Conservation (phyloP, 30 jellyfish, hydroid and myxozoan genomes). For the Hydractinia echinata region DNA sequence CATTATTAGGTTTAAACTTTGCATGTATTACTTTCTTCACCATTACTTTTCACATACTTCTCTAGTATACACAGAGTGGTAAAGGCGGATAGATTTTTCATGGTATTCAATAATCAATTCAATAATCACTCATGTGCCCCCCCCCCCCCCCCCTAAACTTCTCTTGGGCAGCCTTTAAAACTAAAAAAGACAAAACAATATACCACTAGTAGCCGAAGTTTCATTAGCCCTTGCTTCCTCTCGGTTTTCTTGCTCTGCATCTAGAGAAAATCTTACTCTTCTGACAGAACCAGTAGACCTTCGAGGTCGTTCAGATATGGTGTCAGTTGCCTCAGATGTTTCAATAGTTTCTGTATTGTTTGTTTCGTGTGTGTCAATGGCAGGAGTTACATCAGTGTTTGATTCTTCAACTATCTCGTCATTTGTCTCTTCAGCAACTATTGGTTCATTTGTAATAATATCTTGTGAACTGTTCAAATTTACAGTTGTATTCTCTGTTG, state of each 20-base stretch:
- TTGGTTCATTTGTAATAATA: constrained; percentile 10
- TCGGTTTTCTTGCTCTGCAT: not conserved
- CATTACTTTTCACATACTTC: too few species aligned
- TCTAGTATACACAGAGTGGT: too few species aligned
- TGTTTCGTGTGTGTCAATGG: too few species aligned
- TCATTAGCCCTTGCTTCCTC: not conserved
- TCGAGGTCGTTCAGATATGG: not conserved
- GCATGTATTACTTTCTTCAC: too few species aligned
- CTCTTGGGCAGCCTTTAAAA: too few species aligned
- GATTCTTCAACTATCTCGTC: not conserved
- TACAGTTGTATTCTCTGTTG: not conserved
- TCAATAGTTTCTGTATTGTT: not conserved
- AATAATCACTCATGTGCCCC: too few species aligned
- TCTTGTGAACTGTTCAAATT: constrained; percentile 31
- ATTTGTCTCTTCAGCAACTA: not conserved
- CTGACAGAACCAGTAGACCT: constrained; percentile 9
- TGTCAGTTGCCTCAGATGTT: not conserved
- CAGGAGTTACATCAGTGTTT: constrained; percentile 32
- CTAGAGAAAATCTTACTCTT: constrained; percentile 16
- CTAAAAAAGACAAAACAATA: too few species aligned
- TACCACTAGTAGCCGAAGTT: too few species aligned
- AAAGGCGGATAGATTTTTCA: too few species aligned
- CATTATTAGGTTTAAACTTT: too few species aligned
- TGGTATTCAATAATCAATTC: too few species aligned
- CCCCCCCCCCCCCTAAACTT: too few species aligned